Percentiles rank a stretch among this genome's conserved stretches.
These are phyloP conservation scores for Spilarctia lutea DNA, from an alignment of 2,888 invertebrate species.

Conservation along the genomic window DNA sequence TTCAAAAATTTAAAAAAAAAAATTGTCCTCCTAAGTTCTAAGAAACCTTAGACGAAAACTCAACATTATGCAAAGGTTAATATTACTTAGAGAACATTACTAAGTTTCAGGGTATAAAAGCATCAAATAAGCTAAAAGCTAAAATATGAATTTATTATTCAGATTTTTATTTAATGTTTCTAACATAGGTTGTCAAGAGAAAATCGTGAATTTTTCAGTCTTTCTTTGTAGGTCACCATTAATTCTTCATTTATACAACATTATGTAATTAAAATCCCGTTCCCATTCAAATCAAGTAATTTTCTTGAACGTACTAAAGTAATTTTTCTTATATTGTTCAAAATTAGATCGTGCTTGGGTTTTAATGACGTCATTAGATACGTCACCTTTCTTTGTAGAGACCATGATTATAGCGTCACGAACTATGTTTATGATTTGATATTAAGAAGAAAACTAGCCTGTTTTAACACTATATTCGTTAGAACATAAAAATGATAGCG, in stretches of 20 bases:
- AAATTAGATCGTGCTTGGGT: conserved; percentile 13
- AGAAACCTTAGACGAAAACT: neutral
- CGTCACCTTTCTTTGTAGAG: conserved; percentile 14
- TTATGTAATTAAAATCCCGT: conserved; percentile 4
- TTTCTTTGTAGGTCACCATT: neutral
- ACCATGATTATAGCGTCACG: neutral
- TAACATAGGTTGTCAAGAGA: neutral
- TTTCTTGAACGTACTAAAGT: conserved; percentile 14
- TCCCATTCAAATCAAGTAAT: conserved; percentile 7
- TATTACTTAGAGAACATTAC: neutral
- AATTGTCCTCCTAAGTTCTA: neutral
- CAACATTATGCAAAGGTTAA: neutral
- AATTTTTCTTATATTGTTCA: conserved; percentile 18
- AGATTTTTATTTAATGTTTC: neutral
- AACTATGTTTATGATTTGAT: conserved; percentile 3
- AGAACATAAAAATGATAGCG: neutral
- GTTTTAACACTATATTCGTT: neutral
- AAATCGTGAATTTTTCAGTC: neutral
- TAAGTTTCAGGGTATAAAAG: neutral
- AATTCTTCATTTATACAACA: conserved; percentile 2
- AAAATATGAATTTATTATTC: neutral
- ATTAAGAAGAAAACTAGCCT: neutral
- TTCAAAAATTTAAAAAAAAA: neutral
- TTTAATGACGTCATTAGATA: conserved; percentile 11
- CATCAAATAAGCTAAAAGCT: neutral